Percentiles rank a stretch among this genome's conserved stretches.
Conservation (phyloP, 64 coral and sea anemone genomes). For the Montipora capricornis region DNA sequence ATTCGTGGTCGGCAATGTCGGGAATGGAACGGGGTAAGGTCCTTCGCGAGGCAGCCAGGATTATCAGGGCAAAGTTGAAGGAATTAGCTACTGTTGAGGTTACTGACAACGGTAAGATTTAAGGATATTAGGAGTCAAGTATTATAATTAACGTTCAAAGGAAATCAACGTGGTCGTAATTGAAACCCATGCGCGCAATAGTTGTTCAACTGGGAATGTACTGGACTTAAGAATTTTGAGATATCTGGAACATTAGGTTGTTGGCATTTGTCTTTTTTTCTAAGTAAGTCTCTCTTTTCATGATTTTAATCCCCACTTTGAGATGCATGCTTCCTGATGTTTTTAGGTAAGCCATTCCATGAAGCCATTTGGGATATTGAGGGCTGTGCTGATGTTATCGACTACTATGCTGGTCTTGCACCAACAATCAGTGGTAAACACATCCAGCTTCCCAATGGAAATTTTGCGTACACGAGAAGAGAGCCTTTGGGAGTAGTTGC, state of each 20-base stretch:
- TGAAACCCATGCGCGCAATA: too few relatives aligned
- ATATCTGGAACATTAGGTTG: too few relatives aligned
- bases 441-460: constrained; percentile 82
- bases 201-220: too few relatives aligned
- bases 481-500: constrained; percentile 92
- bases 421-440: constrained; percentile 83
- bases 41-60: constrained; percentile 66
- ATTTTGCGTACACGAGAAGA: constrained; percentile 89
- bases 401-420: constrained; percentile 92
- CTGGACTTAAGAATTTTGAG: too few relatives aligned
- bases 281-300: too few relatives aligned
- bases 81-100: constrained; percentile 79
- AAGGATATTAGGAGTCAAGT: too few relatives aligned
- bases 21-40: constrained; percentile 82
- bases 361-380: constrained; percentile 86
- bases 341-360: constrained; percentile 81
- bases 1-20: constrained; percentile 79
- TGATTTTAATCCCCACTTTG: too few relatives aligned
- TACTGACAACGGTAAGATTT: constrained; percentile 73
- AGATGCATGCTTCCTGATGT: background rate
- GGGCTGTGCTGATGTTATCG: constrained; percentile 79
- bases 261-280: too few relatives aligned
- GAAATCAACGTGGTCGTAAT: too few relatives aligned
- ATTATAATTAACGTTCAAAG: too few relatives aligned
- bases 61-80: constrained; percentile 80